Evolutionary conservation across 2,797 vertebrate species (phyloP).

Genomic region (Artibeus jamaicensis): DNA sequence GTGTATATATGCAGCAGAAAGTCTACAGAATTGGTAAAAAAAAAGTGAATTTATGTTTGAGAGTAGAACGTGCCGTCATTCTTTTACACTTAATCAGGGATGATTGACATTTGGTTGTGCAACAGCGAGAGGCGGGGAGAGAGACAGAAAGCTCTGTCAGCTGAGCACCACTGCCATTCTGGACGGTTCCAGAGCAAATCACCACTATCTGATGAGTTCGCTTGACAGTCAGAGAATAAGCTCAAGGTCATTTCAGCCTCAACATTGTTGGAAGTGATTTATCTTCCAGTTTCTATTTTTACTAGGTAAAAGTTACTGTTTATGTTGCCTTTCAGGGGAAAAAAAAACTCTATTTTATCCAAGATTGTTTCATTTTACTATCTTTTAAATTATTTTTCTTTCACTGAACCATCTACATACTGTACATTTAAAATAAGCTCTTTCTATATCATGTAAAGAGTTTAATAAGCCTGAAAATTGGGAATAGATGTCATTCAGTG

Average conservation of each 20-base stretch:
- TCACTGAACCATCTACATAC: background rate
- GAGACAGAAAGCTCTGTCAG: background rate
- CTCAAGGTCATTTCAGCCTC: slow-evolving; percentile 58
- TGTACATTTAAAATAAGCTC: background rate
- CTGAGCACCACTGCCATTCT: background rate
- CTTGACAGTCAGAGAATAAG: slow-evolving; percentile 43
- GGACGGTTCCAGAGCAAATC: slow-evolving; percentile 43
- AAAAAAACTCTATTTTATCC: background rate
- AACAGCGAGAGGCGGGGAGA: background rate
- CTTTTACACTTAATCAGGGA: slow-evolving; percentile 40
- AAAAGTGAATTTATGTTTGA: slow-evolving; percentile 29
- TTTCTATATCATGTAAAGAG: background rate
- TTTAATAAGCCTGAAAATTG: background rate
- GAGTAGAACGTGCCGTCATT: background rate
- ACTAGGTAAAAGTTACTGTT: background rate
- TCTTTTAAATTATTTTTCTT: slow-evolving; percentile 26
- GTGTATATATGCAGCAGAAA: background rate
- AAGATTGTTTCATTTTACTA: background rate
- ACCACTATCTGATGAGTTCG: background rate
- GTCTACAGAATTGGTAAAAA: background rate
- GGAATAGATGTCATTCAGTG: background rate
- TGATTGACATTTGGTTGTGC: slow-evolving; percentile 39
- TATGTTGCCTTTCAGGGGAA: background rate
- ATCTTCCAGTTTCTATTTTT: background rate
- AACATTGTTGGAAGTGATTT: background rate